Evolutionary conservation across 2,797 vertebrate species (phyloP).

Genomic region (Ambastaia sidthimunki): DNA sequence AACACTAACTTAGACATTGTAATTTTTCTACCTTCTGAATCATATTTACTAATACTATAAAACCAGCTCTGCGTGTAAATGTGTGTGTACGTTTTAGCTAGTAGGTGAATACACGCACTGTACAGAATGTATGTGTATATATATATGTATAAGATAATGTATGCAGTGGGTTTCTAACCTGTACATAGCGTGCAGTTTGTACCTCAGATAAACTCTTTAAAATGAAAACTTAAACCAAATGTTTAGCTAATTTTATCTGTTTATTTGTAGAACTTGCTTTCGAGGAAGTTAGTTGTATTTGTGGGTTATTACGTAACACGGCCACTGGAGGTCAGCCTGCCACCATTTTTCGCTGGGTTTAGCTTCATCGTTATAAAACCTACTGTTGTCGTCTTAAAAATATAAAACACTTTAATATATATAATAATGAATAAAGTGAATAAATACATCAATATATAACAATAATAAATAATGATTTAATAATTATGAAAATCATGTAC

Average conservation of each 20-base stretch:
- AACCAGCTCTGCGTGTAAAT: neutral
- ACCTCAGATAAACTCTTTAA: neutral
- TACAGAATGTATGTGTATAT: slow-evolving; percentile 55
- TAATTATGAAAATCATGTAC: neutral
- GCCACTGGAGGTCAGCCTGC: slow-evolving; percentile 20
- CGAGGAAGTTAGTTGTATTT: neutral
- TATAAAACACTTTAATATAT: no score
- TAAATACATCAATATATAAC: no score
- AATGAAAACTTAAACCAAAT: no score
- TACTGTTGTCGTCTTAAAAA: neutral
- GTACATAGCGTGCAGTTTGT: slow-evolving; percentile 49
- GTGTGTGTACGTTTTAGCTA: neutral
- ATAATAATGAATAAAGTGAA: no score
- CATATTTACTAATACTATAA: slow-evolving; percentile 13
- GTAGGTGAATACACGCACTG: slow-evolving; percentile 29
- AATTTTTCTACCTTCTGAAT: neutral
- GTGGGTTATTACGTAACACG: neutral
- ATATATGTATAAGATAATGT: slow-evolving; percentile 32
- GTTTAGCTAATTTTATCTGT: neutral
- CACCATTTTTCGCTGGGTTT: neutral
- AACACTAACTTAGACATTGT: neutral
- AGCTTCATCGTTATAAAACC: neutral
- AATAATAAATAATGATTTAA: no score
- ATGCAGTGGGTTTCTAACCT: slow-evolving; percentile 25
- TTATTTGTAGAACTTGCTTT: neutral